A percentile compares a stretch with the other conserved stretches of the same genome.
Evolutionary conservation across 1,140 invertebrate species (phyloP).

Genomic region (Patella vulgata): DNA sequence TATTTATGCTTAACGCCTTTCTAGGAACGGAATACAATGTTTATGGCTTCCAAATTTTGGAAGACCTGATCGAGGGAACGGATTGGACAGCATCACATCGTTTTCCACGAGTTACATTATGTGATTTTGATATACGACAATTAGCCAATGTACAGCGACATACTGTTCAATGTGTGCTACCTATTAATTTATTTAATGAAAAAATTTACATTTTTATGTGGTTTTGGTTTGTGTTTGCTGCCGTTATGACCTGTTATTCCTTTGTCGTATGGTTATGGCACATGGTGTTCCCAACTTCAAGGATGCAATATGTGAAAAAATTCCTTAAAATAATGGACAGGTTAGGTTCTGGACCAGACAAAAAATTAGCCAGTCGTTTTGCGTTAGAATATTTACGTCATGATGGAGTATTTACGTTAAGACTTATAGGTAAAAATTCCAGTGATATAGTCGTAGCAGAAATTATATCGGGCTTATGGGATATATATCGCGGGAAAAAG

Average conservation of each 20-base stretch:
- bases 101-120: conserved; percentile 70
- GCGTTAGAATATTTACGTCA: conserved; percentile 60
- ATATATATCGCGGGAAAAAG: conserved; percentile 60
- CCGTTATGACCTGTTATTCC: conserved; percentile 66
- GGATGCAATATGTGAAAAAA: conserved; percentile 65
- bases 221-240: conserved; percentile 72
- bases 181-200: conserved; percentile 72
- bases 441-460: conserved; percentile 64
- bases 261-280: conserved; percentile 64
- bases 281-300: conserved; percentile 59
- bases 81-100: conserved; percentile 65
- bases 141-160: conserved; percentile 68
- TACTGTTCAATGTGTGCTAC: conserved; percentile 71
- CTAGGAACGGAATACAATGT: conserved; percentile 68
- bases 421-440: conserved; percentile 64
- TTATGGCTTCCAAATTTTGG: conserved; percentile 69
- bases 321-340: conserved; percentile 66
- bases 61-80: conserved; percentile 66
- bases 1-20: conserved; percentile 70
- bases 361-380: conserved; percentile 57
- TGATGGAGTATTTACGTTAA: conserved; percentile 62
- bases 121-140: conserved; percentile 70
- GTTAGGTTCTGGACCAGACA: conserved; percentile 54
- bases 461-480: conserved; percentile 63
- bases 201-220: conserved; percentile 72